A percentile compares a stretch with the other conserved stretches of the same genome.
phyloP scores from a whole-genome alignment of 35 echinoderm and acorn worm species.

The Heliocidaris erythrogramma region DNA sequence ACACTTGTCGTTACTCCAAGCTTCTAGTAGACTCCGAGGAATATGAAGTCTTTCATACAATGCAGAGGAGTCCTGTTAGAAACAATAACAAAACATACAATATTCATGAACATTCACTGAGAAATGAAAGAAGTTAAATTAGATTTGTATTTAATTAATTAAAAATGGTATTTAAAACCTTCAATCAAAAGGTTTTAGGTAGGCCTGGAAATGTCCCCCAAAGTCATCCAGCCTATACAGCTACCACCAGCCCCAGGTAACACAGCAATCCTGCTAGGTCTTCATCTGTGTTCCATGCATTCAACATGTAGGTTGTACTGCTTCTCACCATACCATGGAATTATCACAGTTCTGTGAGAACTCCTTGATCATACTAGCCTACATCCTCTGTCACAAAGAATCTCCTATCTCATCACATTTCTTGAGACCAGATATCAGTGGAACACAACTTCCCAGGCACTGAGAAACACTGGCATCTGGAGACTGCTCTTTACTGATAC shows the following conservation, averaged over 20 bases:
- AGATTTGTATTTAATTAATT: no score
- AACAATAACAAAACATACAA: not conserved
- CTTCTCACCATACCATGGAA: not conserved
- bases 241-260: not conserved
- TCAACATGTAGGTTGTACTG: not conserved
- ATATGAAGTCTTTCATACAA: constrained; percentile 87
- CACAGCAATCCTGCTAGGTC: not conserved
- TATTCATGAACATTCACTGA: not conserved
- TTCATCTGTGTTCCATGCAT: not conserved
- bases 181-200: not conserved
- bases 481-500: not conserved
- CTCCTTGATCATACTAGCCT: no score
- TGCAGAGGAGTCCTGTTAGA: constrained; percentile 82
- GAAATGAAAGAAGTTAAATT: not conserved
- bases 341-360: no score
- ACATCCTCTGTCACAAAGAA: no score
- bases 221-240: not conserved
- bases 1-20: constrained; percentile 88
- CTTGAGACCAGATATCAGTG: not conserved
- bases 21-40: constrained; percentile 75
- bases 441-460: not conserved
- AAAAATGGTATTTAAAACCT: not conserved
- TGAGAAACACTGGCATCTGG: not conserved
- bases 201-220: not conserved
- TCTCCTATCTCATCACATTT: not conserved